Percentiles rank a stretch among this genome's conserved stretches.
Evolutionary conservation across 1,140 invertebrate genomes (phyloP).

Genomic region (Halyomorpha halys): DNA sequence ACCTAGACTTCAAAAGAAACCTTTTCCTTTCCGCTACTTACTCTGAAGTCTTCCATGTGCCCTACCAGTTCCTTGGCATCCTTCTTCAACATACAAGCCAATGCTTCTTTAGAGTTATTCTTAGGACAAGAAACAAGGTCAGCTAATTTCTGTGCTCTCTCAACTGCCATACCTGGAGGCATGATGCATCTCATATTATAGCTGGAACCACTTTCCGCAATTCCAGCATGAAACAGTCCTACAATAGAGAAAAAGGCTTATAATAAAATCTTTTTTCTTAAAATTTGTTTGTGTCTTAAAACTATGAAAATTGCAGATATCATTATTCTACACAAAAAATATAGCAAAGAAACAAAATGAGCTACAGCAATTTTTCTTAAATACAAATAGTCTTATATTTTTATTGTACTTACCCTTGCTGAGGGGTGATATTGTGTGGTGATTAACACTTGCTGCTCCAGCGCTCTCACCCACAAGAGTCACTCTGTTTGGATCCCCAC

Average conservation of each 20-base stretch:
- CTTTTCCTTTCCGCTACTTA: not conserved
- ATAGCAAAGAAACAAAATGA: no score
- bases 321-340: no score
- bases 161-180: not conserved
- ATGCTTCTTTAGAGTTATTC: not conserved
- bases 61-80: not conserved
- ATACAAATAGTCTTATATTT: no score
- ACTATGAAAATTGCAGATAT: no score
- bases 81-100: not conserved
- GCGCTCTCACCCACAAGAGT: conserved; percentile 25
- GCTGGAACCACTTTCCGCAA: conserved; percentile 9
- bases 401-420: conserved; percentile 18
- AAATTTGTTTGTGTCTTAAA: no score
- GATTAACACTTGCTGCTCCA: conserved; percentile 23
- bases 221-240: not conserved
- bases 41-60: not conserved
- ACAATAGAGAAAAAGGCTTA: no score
- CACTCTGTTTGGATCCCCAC: conserved; percentile 25
- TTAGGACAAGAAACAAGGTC: not conserved
- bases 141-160: conserved; percentile 3
- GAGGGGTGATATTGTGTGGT: conserved; percentile 26
- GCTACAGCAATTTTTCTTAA: no score
- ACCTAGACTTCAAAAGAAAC: no score
- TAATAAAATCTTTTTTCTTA: no score
- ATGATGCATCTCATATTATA: not conserved